Percentiles rank a stretch among this genome's conserved stretches.
Evolutionary conservation across 2,113 vertebrate species (phyloP).

Genomic region (Neopipo cinnamomea): DNA sequence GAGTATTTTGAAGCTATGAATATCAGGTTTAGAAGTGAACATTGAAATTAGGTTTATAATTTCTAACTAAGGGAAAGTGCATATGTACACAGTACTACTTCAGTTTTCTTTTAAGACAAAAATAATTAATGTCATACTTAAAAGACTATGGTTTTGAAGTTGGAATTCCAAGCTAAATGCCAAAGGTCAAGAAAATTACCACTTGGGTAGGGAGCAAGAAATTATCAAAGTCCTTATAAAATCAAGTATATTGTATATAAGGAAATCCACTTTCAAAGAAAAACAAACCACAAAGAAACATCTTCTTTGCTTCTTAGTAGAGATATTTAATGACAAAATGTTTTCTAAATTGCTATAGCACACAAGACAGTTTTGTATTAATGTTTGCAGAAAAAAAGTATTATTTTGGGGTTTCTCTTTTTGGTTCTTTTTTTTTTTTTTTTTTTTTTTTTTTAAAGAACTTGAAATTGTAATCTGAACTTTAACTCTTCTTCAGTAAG

Average conservation of each 20-base stretch:
- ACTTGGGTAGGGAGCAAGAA: background rate
- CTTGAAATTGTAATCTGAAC: conserved; percentile 42
- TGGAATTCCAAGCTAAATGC: background rate
- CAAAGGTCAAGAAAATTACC: background rate
- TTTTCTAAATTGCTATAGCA: background rate
- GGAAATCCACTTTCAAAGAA: background rate
- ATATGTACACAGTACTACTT: background rate
- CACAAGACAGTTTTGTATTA: background rate
- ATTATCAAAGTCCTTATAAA: background rate
- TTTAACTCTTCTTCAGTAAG: conserved; percentile 44
- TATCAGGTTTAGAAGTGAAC: background rate
- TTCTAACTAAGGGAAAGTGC: background rate
- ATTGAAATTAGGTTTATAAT: background rate
- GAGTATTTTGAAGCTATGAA: background rate
- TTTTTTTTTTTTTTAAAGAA: background rate
- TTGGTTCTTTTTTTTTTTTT: background rate
- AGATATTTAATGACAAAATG: fast-evolving
- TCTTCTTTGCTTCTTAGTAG: background rate
- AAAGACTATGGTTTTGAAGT: background rate
- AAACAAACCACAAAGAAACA: fast-evolving
- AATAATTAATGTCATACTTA: background rate
- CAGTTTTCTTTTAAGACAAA: background rate
- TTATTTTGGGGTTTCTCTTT: background rate
- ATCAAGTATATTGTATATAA: background rate
- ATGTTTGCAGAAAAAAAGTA: background rate